phyloP scores from a whole-genome alignment of 2,888 invertebrate genomes.

The Temnothorax ravouxi region DNA sequence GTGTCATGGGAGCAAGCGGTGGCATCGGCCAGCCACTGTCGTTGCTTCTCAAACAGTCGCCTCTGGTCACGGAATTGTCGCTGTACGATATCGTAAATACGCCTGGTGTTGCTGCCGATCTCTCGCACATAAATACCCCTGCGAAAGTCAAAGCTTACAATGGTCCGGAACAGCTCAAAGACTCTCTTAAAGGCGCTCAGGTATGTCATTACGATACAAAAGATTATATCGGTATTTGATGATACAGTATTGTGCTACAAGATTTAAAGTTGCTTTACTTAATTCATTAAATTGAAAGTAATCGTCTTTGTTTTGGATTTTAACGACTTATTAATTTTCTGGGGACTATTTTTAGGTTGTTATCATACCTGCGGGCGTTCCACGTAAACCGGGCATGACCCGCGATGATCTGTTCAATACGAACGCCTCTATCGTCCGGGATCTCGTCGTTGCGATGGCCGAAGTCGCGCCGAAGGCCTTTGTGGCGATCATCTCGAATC shows the following conservation, averaged over 20 bases:
- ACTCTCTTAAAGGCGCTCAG: slow-evolving; percentile 91
- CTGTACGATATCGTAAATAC: slow-evolving; percentile 98
- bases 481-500: slow-evolving; percentile 98
- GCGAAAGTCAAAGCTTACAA: slow-evolving; percentile 92
- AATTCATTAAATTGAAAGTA: background rate
- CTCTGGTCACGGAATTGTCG: slow-evolving; percentile 93
- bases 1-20: slow-evolving; percentile 98
- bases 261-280: background rate
- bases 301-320: background rate
- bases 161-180: slow-evolving; percentile 93
- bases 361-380: slow-evolving; percentile 99
- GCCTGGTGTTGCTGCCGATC: slow-evolving; percentile 98
- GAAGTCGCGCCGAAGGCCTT: slow-evolving; percentile 96
- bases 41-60: slow-evolving; percentile 96
- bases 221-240: background rate
- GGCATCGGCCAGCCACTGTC: slow-evolving; percentile 99
- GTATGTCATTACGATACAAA: slow-evolving; percentile 64
- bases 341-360: slow-evolving; percentile 89
- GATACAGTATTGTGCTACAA: background rate
- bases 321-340: background rate
- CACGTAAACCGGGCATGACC: slow-evolving; percentile 99
- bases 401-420: slow-evolving; percentile 99
- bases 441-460: slow-evolving; percentile 93
- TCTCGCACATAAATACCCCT: slow-evolving; percentile 98
- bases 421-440: slow-evolving; percentile 98